These are phyloP conservation scores for Anthophora plumipes DNA, from an alignment of 2,888 invertebrate genomes.

Conservation along the genomic window DNA sequence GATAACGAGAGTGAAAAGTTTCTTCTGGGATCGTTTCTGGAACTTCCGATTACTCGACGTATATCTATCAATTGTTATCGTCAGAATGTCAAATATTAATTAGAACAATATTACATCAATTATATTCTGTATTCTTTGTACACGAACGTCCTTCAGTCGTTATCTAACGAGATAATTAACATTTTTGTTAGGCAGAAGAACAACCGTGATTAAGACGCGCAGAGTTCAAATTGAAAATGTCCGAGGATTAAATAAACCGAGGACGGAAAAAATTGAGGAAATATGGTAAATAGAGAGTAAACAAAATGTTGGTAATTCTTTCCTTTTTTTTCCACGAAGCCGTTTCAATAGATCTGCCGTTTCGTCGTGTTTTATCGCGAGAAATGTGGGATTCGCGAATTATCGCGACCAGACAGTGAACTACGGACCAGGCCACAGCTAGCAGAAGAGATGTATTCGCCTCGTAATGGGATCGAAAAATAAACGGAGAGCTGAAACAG, in stretches of 20 bases:
- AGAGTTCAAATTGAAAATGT: background rate
- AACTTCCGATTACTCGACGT: background rate
- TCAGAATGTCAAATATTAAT: background rate
- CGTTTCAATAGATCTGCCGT: constrained; percentile 22
- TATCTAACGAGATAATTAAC: background rate
- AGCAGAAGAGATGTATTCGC: constrained; percentile 25
- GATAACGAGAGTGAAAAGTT: constrained; percentile 5
- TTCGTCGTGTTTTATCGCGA: constrained; percentile 47
- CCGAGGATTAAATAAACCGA: too few species aligned
- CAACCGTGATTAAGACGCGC: background rate
- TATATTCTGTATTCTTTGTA: background rate
- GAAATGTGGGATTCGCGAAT: constrained; percentile 55
- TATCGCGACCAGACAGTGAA: constrained; percentile 68
- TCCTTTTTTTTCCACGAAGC: background rate
- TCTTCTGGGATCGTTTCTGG: background rate
- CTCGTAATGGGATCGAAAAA: constrained; percentile 33
- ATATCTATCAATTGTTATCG: too few species aligned
- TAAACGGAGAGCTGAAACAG: background rate
- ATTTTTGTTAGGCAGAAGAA: background rate
- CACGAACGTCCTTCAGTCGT: constrained; percentile 5
- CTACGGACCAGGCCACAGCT: constrained; percentile 60
- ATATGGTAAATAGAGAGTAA: background rate
- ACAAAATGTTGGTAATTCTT: background rate
- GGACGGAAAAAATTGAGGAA: background rate
- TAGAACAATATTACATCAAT: background rate